These are phyloP conservation scores for Alouatta palliata DNA, from an alignment of 2,113 vertebrate species.

Conservation along the genomic window DNA sequence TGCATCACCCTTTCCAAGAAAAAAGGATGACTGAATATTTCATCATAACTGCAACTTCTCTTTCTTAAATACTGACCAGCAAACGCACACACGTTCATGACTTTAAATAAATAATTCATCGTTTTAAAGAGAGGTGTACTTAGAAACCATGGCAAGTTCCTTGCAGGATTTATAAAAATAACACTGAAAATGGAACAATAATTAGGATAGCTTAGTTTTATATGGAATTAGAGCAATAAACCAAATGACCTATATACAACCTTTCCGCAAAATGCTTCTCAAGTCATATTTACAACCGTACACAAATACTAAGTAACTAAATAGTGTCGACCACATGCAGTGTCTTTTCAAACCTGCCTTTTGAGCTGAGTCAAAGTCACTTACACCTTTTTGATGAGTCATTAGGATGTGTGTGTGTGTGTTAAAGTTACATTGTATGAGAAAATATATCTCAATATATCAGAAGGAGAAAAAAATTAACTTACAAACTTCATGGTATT, in stretches of 20 bases:
- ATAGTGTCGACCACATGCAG: not conserved
- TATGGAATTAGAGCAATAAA: not conserved
- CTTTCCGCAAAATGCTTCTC: not conserved
- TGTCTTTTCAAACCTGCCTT: not conserved
- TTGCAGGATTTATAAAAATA: not conserved
- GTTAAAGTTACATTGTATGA: not conserved
- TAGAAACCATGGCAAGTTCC: not conserved
- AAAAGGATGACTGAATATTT: not conserved
- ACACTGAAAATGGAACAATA: not conserved
- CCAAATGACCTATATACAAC: not conserved
- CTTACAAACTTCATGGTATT: not conserved
- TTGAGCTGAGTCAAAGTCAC: not conserved
- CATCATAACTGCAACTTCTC: not conserved
- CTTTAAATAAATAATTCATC: not conserved
- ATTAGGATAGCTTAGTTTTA: conserved; percentile 2
- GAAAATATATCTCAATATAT: not conserved
- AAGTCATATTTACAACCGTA: not conserved
- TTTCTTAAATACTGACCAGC: not conserved
- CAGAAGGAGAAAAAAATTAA: not conserved
- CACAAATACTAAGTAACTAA: not conserved
- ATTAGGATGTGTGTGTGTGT: not conserved
- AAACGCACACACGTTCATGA: not conserved
- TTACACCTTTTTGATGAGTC: not conserved
- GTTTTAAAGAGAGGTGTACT: not conserved
- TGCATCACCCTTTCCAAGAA: not conserved